These are phyloP conservation scores for Zosterops borbonicus DNA, from an alignment of 2,113 vertebrate species.

Conservation along the genomic window DNA sequence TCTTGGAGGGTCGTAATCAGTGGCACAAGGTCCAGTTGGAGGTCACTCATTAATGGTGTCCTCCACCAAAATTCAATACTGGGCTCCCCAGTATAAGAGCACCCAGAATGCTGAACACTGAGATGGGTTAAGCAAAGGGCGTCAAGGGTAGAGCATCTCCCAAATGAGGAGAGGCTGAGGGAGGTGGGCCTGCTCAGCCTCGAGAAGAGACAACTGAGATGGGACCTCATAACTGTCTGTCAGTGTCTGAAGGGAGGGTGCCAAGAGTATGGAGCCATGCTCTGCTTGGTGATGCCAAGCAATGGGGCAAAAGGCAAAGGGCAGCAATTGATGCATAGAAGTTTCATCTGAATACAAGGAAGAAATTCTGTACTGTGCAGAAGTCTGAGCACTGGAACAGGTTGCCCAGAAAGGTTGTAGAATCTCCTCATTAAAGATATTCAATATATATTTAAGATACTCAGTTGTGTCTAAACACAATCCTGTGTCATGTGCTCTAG, in stretches of 20 bases:
- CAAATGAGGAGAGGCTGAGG: not conserved
- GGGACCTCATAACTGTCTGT: not conserved
- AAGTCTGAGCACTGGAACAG: not conserved
- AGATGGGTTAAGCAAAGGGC: accelerated
- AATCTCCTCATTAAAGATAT: not conserved
- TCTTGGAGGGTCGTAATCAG: accelerated
- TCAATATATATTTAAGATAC: not conserved
- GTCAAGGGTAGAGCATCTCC: not conserved
- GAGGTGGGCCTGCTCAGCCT: not conserved
- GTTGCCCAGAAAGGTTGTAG: not conserved
- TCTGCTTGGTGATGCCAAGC: not conserved
- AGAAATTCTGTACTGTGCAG: not conserved
- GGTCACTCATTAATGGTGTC: not conserved
- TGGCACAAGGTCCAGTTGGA: not conserved
- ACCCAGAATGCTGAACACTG: accelerated
- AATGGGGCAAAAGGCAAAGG: not conserved
- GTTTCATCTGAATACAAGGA: not conserved
- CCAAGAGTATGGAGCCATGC: not conserved
- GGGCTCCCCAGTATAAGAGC: not conserved
- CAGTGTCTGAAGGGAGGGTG: not conserved
- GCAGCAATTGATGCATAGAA: not conserved
- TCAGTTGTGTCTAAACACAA: not conserved
- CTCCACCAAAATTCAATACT: not conserved
- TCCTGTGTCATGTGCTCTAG: too few species aligned
- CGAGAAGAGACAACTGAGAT: accelerated